Conservation (phyloP, 1,140 invertebrate genomes). For the Microvelia longipes region DNA sequence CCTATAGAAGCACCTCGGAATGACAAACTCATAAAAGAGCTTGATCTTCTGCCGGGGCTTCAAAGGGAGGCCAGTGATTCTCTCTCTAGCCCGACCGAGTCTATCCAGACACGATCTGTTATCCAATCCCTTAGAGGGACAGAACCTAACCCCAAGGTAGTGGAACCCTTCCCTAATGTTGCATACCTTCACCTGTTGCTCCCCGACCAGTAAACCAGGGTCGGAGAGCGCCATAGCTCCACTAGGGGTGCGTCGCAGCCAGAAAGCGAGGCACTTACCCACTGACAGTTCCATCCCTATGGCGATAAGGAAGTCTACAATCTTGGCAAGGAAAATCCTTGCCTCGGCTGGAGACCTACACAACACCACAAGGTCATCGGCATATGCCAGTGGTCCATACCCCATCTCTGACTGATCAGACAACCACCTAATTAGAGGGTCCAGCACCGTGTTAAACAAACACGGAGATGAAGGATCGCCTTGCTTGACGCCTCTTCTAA, state of each 20-base stretch:
- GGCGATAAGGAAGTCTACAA: background rate
- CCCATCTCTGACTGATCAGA: background rate
- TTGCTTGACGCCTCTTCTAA: background rate
- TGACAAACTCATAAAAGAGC: background rate
- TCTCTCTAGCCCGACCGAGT: background rate
- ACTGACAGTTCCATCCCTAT: background rate
- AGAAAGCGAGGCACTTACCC: background rate
- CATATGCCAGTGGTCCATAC: background rate
- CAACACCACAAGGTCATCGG: background rate
- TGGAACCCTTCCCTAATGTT: background rate
- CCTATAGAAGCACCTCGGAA: background rate
- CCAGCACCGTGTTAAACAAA: background rate
- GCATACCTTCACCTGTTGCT: background rate
- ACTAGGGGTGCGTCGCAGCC: background rate
- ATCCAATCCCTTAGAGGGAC: background rate
- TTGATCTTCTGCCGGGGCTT: background rate
- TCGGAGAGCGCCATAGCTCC: background rate
- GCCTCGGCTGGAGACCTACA: background rate
- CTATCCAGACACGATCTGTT: background rate
- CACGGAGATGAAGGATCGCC: background rate
- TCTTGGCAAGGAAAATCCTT: background rate
- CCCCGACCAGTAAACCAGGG: background rate
- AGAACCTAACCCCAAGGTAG: background rate
- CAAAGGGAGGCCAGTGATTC: background rate
- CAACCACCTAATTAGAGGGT: background rate